Evolutionary conservation across 2,797 vertebrate genomes (phyloP), one percentile per base, ranked within the genome.

Genomic region (Luscinia luscinia): DNA sequence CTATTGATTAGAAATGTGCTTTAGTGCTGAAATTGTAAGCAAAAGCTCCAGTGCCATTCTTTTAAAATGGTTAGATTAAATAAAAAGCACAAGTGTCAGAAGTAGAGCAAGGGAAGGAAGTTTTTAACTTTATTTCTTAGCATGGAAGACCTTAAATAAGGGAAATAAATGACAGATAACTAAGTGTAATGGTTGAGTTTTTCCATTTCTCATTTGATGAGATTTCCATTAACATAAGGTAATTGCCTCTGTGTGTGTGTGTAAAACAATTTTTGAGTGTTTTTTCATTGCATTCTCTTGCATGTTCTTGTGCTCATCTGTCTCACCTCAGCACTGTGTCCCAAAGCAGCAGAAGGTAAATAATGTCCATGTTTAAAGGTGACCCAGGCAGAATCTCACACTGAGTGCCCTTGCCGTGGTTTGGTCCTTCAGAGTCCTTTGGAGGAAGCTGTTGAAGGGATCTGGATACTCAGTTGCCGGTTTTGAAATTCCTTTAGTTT

Each of bases 351-450:
- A 76, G 62, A 63, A 61, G 13, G 27, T 74, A 46, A 30, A 70
- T 41, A 7, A 76, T 89, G 23, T 51, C 41, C 12, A 0, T 15
- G 30, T 10, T 46, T 87, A 54, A 45, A 80, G 64, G 61, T 6
- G 27, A 24, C 19, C 8, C 28, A 21, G 24, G 28, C 43, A 36
- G 36, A 73, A 22, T 32, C 8, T 55, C 9, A 1, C 2, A 4
- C 2, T 8, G 26, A 17, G 30, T 7, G 2, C 11, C 7, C 18
- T 67, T 0, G 0, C 30, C 8, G 1, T 52, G 8, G 27, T 61
- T 38, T 27, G 18, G 32, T 52, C 7, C 0, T 0, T 78, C 12
- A 0, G 2, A 20, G 55, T 76, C 48, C 48, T 69, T 69, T 0
- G 2, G 32, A 74, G 45, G 57, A 70, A 38, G 45, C 41, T 57